Evolutionary conservation across 2,113 vertebrate genomes (phyloP).

Genomic region (Calidris pugnax): DNA sequence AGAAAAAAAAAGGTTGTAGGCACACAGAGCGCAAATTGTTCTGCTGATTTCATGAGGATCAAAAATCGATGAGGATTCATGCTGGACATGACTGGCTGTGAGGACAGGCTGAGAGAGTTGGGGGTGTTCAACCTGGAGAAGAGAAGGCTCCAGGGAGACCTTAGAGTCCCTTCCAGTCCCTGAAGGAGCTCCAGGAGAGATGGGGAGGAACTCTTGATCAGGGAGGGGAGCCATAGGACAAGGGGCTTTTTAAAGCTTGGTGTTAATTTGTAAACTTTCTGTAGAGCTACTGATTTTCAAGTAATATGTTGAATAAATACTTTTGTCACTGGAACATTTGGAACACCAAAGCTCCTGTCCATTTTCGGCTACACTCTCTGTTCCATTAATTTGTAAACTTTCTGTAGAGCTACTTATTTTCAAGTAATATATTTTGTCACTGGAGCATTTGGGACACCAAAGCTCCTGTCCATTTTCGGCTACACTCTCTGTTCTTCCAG

Average conservation of each 20-base stretch:
- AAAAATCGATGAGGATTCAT: background rate
- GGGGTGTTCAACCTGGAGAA: no score
- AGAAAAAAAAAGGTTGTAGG: background rate
- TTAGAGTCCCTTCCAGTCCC: no score
- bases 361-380: background rate
- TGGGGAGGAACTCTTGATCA: no score
- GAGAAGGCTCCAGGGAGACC: no score
- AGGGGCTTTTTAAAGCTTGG: background rate
- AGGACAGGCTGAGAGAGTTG: no score
- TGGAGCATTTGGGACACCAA: background rate
- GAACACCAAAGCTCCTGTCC: background rate
- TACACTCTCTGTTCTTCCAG: background rate
- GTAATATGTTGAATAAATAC: background rate
- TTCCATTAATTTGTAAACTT: background rate
- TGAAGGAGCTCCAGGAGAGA: no score
- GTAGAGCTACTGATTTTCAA: background rate
- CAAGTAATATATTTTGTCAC: background rate
- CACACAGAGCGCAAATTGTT: background rate
- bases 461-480: background rate
- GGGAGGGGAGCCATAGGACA: no score
- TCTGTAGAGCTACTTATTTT: background rate
- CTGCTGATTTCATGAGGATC: background rate
- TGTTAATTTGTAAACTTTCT: background rate
- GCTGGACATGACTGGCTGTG: background rate
- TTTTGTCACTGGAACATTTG: background rate